phyloP scores from a whole-genome alignment of 2,888 invertebrate species.

The Ellobium chinense region DNA sequence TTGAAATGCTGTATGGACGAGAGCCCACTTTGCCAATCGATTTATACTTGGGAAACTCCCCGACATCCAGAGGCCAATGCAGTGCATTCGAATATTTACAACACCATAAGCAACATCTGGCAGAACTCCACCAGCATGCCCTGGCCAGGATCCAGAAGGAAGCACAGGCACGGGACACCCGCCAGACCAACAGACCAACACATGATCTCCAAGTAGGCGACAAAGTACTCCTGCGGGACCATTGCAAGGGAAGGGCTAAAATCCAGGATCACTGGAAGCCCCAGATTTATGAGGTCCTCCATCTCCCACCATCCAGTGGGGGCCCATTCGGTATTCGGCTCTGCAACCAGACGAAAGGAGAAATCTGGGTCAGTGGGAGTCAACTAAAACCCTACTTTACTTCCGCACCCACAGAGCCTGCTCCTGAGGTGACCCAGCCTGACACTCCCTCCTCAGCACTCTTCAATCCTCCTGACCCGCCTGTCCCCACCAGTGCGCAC shows the following conservation, averaged over 20 bases:
- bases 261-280: background rate
- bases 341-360: too few relatives aligned
- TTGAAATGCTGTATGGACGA: too few relatives aligned
- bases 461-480: too few relatives aligned
- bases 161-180: background rate
- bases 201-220: background rate
- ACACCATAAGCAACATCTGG: background rate
- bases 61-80: background rate
- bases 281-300: background rate
- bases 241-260: background rate
- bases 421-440: too few relatives aligned
- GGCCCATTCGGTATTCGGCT: background rate
- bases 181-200: background rate
- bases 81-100: background rate
- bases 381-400: too few relatives aligned
- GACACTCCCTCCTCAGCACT: too few relatives aligned
- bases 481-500: too few relatives aligned
- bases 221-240: background rate
- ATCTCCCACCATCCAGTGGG: background rate
- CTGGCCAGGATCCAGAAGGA: background rate
- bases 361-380: too few relatives aligned
- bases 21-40: too few relatives aligned
- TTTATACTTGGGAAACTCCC: constrained; percentile 50
- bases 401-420: too few relatives aligned
- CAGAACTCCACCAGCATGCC: background rate